phyloP scores from a whole-genome alignment of 1,140 invertebrate genomes.

The Akabosia matsudoensis region DNA sequence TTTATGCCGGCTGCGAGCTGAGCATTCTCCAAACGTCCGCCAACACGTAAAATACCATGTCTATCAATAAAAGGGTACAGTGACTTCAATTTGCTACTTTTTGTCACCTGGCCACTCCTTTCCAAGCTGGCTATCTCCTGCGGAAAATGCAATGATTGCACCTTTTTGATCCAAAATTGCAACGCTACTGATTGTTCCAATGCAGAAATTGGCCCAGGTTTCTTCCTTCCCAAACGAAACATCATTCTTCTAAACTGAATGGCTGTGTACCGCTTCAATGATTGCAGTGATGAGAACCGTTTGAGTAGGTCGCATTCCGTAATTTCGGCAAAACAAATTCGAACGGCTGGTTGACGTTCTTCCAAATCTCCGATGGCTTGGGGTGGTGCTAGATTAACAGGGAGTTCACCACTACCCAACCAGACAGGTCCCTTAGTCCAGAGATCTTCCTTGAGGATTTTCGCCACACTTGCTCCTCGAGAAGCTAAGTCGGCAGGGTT shows the following conservation, averaged over 20 bases:
- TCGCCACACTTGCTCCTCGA: background rate
- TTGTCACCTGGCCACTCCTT: background rate
- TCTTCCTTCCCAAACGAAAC: too few species aligned
- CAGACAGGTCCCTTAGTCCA: background rate
- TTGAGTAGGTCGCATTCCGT: background rate
- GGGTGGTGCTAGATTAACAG: background rate
- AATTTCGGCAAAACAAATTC: background rate
- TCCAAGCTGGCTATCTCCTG: background rate
- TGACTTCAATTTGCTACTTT: background rate
- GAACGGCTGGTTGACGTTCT: background rate
- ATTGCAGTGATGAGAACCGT: background rate
- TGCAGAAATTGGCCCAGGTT: too few species aligned
- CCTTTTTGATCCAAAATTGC: background rate
- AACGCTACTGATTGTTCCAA: too few species aligned
- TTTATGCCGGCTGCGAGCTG: slow-evolving; percentile 40
- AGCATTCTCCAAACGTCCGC: slow-evolving; percentile 50
- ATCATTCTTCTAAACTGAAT: too few species aligned
- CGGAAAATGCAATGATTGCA: background rate
- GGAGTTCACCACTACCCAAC: background rate
- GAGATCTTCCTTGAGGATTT: background rate
- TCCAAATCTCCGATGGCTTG: background rate
- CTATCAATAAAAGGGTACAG: slow-evolving; percentile 19
- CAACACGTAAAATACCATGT: slow-evolving; percentile 50
- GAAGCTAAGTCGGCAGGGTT: background rate
- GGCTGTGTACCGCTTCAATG: too few species aligned